These are phyloP conservation scores for Noctua janthe DNA, from an alignment of 2,888 invertebrate species.

Conservation along the genomic window DNA sequence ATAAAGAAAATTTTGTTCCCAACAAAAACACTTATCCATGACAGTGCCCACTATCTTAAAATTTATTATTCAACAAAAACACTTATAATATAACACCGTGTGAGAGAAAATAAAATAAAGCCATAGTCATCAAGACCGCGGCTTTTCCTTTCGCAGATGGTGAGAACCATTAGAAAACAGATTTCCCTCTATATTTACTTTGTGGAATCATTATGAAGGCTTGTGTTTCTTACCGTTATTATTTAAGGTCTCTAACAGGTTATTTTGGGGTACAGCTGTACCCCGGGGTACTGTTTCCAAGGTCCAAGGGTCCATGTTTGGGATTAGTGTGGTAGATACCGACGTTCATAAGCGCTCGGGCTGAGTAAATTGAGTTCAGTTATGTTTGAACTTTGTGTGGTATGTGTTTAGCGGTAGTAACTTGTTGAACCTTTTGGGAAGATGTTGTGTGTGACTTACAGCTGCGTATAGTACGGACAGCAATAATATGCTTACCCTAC, in stretches of 20 bases:
- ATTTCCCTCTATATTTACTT: conserved; percentile 63
- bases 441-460: conserved; percentile 26
- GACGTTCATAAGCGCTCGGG: conserved; percentile 43
- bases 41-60: conserved; percentile 20
- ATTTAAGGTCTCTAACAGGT: conserved; percentile 43
- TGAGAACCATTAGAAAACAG: conserved; percentile 64
- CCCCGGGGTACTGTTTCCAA: conserved; percentile 33
- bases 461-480: neutral
- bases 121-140: conserved; percentile 52
- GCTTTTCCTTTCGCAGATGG: conserved; percentile 59
- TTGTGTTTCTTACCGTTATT: conserved; percentile 50
- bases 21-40: neutral
- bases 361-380: conserved; percentile 48
- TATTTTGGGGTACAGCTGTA: conserved; percentile 44
- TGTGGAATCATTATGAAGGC: conserved; percentile 55
- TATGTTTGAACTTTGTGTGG: conserved; percentile 53
- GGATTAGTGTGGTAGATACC: conserved; percentile 53
- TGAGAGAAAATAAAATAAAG: conserved; percentile 58
- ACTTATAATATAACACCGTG: conserved; percentile 24
- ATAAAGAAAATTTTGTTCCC: neutral
- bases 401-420: conserved; percentile 37
- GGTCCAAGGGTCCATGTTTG: conserved; percentile 35
- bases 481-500: conserved; percentile 3
- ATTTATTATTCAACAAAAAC: conserved; percentile 24
- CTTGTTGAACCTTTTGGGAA: conserved; percentile 25